Conservation (phyloP, 2,888 invertebrate genomes). For the Therioaphis trifolii region DNA sequence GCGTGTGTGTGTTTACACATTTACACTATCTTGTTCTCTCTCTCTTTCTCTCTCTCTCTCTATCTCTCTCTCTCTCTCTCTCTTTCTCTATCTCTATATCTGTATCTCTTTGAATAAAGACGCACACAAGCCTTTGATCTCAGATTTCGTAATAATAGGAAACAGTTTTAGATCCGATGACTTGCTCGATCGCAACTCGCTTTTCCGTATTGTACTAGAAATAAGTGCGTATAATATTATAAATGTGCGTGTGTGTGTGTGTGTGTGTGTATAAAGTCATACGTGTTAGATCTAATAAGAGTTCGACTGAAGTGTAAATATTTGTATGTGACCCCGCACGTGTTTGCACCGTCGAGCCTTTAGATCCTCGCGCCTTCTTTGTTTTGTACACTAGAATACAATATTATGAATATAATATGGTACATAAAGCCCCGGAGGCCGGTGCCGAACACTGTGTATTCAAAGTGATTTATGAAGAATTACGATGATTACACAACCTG, state of each 20-base stretch:
- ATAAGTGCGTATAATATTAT: too few relatives aligned
- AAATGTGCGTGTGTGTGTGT: not conserved
- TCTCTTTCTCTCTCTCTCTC: too few relatives aligned
- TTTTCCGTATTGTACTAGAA: not conserved
- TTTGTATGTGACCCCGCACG: not conserved
- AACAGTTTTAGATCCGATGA: conserved; percentile 12
- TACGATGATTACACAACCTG: too few relatives aligned
- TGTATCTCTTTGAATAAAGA: too few relatives aligned
- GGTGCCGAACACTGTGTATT: too few relatives aligned
- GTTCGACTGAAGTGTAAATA: not conserved
- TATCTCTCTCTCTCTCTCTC: too few relatives aligned
- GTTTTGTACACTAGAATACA: not conserved
- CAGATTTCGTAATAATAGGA: conserved; percentile 32
- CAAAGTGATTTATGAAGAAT: too few relatives aligned
- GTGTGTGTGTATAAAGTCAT: not conserved
- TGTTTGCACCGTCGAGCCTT: not conserved
- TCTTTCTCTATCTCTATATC: too few relatives aligned
- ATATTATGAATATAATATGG: too few relatives aligned
- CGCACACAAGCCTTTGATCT: conserved; percentile 13
- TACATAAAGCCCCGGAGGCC: too few relatives aligned
- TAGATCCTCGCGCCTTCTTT: not conserved
- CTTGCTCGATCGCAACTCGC: not conserved
- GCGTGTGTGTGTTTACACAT: too few relatives aligned
- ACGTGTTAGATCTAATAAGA: not conserved
- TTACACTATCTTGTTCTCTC: too few relatives aligned